Evolutionary conservation across 1,140 invertebrate species (phyloP), one percentile per base, ranked within the genome.

Genomic region (Bombus difficillimus): DNA sequence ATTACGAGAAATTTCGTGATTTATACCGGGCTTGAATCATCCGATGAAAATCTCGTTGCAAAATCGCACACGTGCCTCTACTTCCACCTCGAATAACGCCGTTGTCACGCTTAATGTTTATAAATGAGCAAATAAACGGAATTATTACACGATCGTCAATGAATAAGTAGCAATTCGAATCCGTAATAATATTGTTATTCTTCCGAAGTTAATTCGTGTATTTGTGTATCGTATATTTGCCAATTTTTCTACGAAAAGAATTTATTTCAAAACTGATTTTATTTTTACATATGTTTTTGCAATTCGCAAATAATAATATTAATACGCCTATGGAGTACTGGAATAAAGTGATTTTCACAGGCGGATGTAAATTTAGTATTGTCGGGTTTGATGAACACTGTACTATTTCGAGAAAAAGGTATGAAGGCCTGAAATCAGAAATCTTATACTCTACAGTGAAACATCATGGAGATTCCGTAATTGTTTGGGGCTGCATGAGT

Each of bases 1-100:
- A 81, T 73, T 72, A 80, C 68, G 66, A 79, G 83, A 72, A 85
- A 80, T 72, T 64, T 72, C 57, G 15, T 80, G 83, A 85, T 85
- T 85, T 85, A 85, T 81, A 43, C 18, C 43, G 25, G 13, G 34
- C 78, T 13, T 81, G 84, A 81, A 81, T 81, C 79, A 57, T 81
- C 47, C 69, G 18, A 53, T 41, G 34, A 81, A 66, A 39, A 72
- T 66, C 37, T 64, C 18, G 10, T 85, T 69, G 39, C n/a, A 62
- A 39, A 79, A 43, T 53, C 68, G 2, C 32, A 13, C 47, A 9
- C 28, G 43, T 22, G 47, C 47, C 47, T 53, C 47, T 22, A 8
- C 18, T 53, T 53, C 47, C 12, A 28, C 15, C 4, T 10, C 59
- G 32, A 64, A 64, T 41, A 25, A 81, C 71, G 15, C 1, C 18